A percentile compares a stretch with the other conserved stretches of the same genome.
These are phyloP conservation scores for Pocillopora verrucosa DNA, from an alignment of 64 coral and sea anemone genomes.

Conservation along the genomic window DNA sequence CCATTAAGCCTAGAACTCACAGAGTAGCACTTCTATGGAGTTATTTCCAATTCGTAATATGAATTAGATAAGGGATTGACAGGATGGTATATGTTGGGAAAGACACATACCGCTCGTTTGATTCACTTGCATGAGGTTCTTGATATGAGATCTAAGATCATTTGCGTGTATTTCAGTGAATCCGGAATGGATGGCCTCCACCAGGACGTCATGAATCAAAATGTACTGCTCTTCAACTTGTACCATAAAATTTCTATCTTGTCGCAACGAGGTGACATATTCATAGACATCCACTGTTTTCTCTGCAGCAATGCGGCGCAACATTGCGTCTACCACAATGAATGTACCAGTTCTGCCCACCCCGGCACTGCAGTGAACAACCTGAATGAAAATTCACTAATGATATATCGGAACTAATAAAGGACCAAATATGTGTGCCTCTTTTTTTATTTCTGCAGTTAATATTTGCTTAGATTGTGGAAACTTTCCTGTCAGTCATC, in stretches of 20 bases:
- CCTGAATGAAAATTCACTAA: constrained; percentile 6
- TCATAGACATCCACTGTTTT: constrained; percentile 77
- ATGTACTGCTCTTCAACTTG: constrained; percentile 94
- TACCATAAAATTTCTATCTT: constrained; percentile 89
- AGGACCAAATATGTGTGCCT: no score
- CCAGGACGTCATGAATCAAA: constrained; percentile 83
- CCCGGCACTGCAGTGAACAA: constrained; percentile 82
- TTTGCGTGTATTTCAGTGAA: constrained; percentile 83
- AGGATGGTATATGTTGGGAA: not conserved
- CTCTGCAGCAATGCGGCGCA: constrained; percentile 75
- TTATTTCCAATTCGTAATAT: not conserved
- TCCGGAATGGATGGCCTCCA: constrained; percentile 81
- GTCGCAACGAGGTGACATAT: constrained; percentile 65
- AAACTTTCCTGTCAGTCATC: no score
- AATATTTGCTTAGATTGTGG: no score
- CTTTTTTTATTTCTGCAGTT: no score
- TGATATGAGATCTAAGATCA: constrained; percentile 65
- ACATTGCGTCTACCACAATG: constrained; percentile 83
- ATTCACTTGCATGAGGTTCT: constrained; percentile 57
- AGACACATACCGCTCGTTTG: constrained; percentile 42
- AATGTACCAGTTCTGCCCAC: constrained; percentile 88
- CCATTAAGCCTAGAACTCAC: no score
- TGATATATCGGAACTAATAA: no score
- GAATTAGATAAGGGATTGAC: not conserved
- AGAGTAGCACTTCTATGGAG: no score